Evolutionary conservation across 2,888 invertebrate species (phyloP), one percentile per base, ranked within the genome.

Genomic region (Leptura quadrifasciata): DNA sequence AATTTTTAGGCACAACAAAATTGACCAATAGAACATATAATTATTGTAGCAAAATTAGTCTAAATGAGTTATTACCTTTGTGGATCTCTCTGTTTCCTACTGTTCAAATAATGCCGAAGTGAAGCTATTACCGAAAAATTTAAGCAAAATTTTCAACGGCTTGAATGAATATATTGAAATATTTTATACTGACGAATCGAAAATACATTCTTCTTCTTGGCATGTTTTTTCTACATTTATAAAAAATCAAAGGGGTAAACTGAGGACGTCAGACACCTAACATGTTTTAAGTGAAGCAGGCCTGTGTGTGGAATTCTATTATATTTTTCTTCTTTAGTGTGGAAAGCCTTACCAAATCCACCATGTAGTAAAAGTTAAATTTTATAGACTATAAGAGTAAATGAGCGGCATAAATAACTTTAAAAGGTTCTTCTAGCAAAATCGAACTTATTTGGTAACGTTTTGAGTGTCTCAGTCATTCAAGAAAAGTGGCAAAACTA

Each of bases 401-500:
- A 69, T 39, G 69, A 69, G 58, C 4, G 35, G 18, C 58, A 69
- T 69, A 69, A 69, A 69, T 58, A 69, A 69, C 69, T 39, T 58
- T 24, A 69, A 69, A 58, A 35, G 55, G 31, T 57, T 31, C 31
- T 27, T 55, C n/a, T 6, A n/a, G 12, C 55, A 5, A 39, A 69
- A 58, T 69, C 69, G 69, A 69, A 58, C 58, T 58, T 31, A 55
- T 55, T 67, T 39, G 54, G 67, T 21, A 27, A 8, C 20, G 24
- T 60, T 60, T 60, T 27, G 24, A 27, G 12, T 74, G 72, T 70
- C 61, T 17, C 52, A 35, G 61, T 58, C 60, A 57, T 76, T 54
- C 67, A 69, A 64, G 68, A 57, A 72, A 52, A 76, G 75, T 72
- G 77, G 71, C 55, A 73, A 79, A 77, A 75, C 79, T 76, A 79